Conservation (phyloP, 1,140 invertebrate genomes). For the Trichoplusia ni region DNA sequence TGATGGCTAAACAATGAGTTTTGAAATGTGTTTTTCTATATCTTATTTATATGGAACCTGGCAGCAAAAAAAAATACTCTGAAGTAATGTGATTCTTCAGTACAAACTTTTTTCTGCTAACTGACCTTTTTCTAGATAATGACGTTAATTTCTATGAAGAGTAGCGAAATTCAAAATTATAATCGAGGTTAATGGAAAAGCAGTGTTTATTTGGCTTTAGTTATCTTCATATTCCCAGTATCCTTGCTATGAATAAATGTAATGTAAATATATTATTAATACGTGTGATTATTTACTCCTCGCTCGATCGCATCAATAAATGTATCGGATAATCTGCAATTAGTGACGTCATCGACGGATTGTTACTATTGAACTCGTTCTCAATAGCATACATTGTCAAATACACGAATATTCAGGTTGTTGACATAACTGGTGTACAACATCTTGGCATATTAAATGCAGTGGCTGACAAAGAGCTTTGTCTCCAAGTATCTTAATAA, state of each 20-base stretch:
- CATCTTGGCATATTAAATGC: not conserved
- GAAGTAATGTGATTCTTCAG: no score
- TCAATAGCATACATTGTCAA: constrained; percentile 25
- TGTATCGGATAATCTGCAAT: constrained; percentile 39
- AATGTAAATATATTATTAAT: constrained; percentile 12
- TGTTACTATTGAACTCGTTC: not conserved
- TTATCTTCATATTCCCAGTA: not conserved
- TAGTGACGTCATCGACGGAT: constrained; percentile 20
- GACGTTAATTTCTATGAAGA: no score
- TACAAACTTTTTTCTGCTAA: no score
- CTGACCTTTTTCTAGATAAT: no score
- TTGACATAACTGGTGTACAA: not conserved
- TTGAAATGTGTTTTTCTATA: no score
- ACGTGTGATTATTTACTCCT: constrained; percentile 24
- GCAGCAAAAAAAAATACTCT: no score
- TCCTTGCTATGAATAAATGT: not conserved
- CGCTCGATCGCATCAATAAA: constrained; percentile 37
- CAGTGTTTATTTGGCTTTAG: no score
- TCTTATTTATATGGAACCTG: no score
- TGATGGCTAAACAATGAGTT: no score
- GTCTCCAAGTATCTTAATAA: not conserved
- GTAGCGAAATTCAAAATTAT: no score
- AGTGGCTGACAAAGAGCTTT: not conserved
- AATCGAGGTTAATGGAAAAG: no score
- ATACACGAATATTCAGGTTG: constrained; percentile 4